Percentiles rank a stretch among this genome's conserved stretches.
phyloP scores from a whole-genome alignment of 2,113 vertebrate genomes.

The Anarrhichthys ocellatus region DNA sequence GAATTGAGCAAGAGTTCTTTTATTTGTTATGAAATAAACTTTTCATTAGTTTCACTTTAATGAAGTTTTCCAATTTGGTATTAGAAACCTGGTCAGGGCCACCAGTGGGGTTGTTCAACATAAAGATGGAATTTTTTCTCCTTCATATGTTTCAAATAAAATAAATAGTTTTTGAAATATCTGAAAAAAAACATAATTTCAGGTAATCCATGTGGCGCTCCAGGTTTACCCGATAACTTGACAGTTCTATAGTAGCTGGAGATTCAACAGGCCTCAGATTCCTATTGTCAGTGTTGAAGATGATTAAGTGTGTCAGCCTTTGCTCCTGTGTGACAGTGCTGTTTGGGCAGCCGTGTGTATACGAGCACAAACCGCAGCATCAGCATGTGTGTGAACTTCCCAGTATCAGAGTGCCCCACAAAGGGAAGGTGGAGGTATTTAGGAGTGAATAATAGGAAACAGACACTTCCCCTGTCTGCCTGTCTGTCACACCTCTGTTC shows the following conservation, averaged over 20 bases:
- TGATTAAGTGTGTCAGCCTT: neutral
- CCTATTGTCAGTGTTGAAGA: neutral
- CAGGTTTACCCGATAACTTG: neutral
- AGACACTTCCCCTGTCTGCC: slow-evolving; percentile 73
- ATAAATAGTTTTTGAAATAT: neutral
- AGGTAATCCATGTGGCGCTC: neutral
- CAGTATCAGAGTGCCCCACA: slow-evolving; percentile 37
- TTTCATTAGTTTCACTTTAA: neutral
- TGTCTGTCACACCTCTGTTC: slow-evolving; percentile 44
- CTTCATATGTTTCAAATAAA: neutral
- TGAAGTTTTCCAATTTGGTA: neutral
- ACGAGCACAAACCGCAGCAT: neutral
- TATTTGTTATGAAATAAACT: too few relatives aligned
- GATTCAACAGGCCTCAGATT: too few relatives aligned
- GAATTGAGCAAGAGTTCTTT: too few relatives aligned
- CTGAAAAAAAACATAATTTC: neutral
- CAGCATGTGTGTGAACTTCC: slow-evolving; percentile 48
- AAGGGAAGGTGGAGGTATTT: slow-evolving; percentile 62
- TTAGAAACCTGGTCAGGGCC: neutral
- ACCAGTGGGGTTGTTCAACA: neutral
- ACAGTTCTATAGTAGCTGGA: too few relatives aligned
- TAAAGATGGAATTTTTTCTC: neutral
- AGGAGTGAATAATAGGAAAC: slow-evolving; percentile 81
- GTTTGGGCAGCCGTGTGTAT: neutral
- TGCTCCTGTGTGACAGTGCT: neutral